A percentile compares a stretch with the other conserved stretches of the same genome.
Evolutionary conservation across 2,888 invertebrate genomes (phyloP).

Genomic region (Pheosia gnoma): DNA sequence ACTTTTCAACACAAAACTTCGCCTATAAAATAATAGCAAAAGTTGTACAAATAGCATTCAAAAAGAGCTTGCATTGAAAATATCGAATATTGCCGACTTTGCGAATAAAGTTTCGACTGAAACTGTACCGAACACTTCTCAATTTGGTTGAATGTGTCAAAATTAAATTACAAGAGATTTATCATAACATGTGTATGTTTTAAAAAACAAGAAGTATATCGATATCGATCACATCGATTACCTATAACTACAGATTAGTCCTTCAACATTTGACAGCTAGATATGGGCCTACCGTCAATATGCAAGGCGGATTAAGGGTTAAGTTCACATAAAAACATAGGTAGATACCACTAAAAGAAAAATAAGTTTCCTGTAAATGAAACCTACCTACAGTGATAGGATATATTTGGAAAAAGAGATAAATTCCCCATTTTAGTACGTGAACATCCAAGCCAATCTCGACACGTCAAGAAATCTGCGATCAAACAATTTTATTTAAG

Average conservation of each 20-base stretch:
- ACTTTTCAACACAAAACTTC: slow-evolving; percentile 57
- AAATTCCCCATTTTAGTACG: background rate
- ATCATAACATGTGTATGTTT: slow-evolving; percentile 7
- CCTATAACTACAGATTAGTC: too few species aligned
- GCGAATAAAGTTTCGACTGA: slow-evolving; percentile 50
- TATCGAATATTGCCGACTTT: slow-evolving; percentile 54
- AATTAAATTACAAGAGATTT: slow-evolving; percentile 29
- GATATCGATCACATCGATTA: too few species aligned
- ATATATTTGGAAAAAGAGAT: too few species aligned
- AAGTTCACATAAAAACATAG: too few species aligned
- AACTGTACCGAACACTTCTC: slow-evolving; percentile 47
- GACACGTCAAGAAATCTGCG: background rate
- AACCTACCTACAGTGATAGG: too few species aligned
- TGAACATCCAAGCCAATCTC: background rate
- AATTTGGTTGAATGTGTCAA: slow-evolving; percentile 38
- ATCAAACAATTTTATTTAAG: too few species aligned
- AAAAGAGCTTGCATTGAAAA: slow-evolving; percentile 63
- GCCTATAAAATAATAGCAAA: slow-evolving; percentile 57
- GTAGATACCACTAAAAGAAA: too few species aligned
- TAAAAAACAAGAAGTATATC: too few species aligned
- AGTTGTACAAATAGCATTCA: slow-evolving; percentile 60
- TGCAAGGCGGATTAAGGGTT: too few species aligned
- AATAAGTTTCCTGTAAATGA: too few species aligned
- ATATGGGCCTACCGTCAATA: too few species aligned
- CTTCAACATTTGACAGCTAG: too few species aligned